Evolutionary conservation across 1,140 invertebrate genomes (phyloP), one percentile per base, ranked within the genome.

Genomic region (Hydropsyche tenuis): DNA sequence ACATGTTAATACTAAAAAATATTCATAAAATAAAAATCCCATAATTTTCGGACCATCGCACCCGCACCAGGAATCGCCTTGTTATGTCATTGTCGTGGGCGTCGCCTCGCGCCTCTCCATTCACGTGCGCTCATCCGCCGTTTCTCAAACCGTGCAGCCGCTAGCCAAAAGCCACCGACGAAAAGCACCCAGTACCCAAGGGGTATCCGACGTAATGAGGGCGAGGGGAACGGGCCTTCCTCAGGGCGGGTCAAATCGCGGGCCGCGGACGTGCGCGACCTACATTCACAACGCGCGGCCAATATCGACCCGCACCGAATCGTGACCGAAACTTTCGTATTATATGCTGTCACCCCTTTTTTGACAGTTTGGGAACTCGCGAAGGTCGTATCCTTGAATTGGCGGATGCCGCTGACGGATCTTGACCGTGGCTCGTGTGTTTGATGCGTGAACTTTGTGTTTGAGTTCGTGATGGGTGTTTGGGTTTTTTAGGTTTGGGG

Each of bases 251-350:
- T 27, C 22, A 60, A 60, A 53, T 16, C 48, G 48, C 30, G 51
- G 16, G 6, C 20, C 51, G 51, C 16, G 23, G 23, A 60, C 56
- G 56, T 60, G 56, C 56, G 56, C 56, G 56, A 60, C 56, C 56
- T 60, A 60, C 56, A 60, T 60, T 60, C 56, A 53, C 18, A 53
- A 18, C 51, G 1, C 18, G 18, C n/a, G n/a, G n/a, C 9, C 51
- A 20, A 53, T 53, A 53, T 27, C 56, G 56, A 60, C 23, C 23
- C 56, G 11, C 1, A 7, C 20, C 56, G 22, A 23, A 27, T 14
- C 56, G 0, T 11, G 22, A 60, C 56, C 56, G 23, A 60, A 12
- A 16, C 45, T 48, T 3, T 4, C 2, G 3, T 48, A 14, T 14
- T 48, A 3, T 2, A 4, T 12, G 4, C 45, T 48, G 45, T 16